Conservation (phyloP, 1,140 invertebrate genomes). For the Popillia japonica region DNA sequence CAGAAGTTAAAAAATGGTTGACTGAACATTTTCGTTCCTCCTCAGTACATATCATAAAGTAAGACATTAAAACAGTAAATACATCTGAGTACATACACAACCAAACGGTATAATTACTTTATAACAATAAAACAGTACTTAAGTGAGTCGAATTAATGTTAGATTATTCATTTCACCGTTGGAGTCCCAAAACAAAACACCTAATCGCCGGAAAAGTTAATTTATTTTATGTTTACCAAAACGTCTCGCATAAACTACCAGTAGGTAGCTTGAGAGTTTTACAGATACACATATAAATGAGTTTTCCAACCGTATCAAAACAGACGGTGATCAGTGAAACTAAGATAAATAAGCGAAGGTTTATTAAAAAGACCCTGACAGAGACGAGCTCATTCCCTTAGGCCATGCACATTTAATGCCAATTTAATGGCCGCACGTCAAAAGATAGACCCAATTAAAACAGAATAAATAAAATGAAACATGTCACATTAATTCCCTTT, state of each 20-base stretch:
- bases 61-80: too few species aligned
- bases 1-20: too few species aligned
- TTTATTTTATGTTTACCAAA: conserved; percentile 12
- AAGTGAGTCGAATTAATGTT: not conserved
- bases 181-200: not conserved
- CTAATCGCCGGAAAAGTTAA: not conserved
- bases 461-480: conserved; percentile 20
- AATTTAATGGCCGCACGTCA: not conserved
- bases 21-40: too few species aligned
- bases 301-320: not conserved
- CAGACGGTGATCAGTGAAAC: not conserved
- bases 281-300: not conserved
- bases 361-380: not conserved
- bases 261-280: not conserved
- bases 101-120: too few species aligned
- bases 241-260: not conserved
- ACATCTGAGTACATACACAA: too few species aligned
- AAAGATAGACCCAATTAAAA: conserved; percentile 29
- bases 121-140: too few species aligned
- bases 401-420: conserved; percentile 19
- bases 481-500: conserved; percentile 26
- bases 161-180: not conserved
- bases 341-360: conserved; percentile 2
- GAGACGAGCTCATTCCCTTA: conserved; percentile 11
- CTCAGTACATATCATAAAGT: too few species aligned